Percentiles rank a stretch among this genome's conserved stretches.
Conservation (phyloP, 2,113 vertebrate species). For the Chunga burmeisteri region DNA sequence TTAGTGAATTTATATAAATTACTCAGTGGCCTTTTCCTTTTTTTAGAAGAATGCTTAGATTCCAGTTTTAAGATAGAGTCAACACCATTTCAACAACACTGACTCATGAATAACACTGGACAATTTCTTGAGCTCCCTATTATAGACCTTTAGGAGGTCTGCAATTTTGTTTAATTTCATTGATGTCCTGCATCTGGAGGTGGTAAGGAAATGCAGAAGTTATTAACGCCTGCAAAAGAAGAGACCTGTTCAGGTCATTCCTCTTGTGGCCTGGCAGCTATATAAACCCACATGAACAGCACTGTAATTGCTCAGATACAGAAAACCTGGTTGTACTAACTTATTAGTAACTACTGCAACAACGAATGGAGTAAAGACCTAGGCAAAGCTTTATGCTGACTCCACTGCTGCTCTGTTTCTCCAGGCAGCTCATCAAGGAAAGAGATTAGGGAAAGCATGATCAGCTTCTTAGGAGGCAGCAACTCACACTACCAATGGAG, state of each 20-base stretch:
- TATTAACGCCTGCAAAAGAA: background rate
- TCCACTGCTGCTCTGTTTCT: background rate
- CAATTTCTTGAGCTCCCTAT: background rate
- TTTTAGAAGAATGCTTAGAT: background rate
- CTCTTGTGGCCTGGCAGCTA: background rate
- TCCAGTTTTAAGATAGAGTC: background rate
- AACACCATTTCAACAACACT: background rate
- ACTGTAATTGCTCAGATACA: background rate
- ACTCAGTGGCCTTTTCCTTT: background rate
- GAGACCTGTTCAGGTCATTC: background rate
- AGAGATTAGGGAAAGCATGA: background rate
- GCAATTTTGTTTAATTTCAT: background rate
- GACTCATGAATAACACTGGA: background rate
- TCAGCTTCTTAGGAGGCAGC: background rate
- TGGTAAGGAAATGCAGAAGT: background rate
- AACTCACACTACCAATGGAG: background rate
- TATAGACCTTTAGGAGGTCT: background rate
- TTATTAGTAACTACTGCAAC: background rate
- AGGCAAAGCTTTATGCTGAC: background rate
- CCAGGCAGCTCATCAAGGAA: background rate
- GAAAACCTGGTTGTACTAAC: background rate
- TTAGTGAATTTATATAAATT: background rate
- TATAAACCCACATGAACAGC: background rate
- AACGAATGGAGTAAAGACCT: background rate
- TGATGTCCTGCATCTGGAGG: background rate